Percentiles rank a stretch among this genome's conserved stretches.
phyloP scores from a whole-genome alignment of 2,888 invertebrate species.

The Choristoneura rosaceana region DNA sequence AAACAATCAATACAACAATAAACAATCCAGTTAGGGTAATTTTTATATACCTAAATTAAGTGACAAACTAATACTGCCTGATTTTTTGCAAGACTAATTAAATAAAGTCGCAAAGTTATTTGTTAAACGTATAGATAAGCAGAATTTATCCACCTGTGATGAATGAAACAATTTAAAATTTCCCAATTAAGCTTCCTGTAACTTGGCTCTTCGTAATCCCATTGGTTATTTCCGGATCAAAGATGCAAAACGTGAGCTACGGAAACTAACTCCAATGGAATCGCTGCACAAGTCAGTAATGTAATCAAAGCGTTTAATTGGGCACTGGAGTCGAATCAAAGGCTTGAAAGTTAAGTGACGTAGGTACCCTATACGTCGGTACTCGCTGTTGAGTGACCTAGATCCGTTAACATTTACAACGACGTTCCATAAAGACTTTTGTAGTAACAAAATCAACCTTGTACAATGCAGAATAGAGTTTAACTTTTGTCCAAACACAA shows the following conservation, averaged over 20 bases:
- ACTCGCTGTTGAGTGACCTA: slow-evolving; percentile 26
- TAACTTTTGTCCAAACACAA: background rate
- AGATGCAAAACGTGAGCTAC: background rate
- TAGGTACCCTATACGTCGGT: background rate
- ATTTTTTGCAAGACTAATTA: too few relatives aligned
- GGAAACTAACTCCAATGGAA: slow-evolving; percentile 18
- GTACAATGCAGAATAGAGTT: background rate
- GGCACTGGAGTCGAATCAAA: slow-evolving; percentile 7
- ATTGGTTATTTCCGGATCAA: slow-evolving; percentile 10
- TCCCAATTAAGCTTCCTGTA: background rate
- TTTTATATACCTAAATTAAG: too few relatives aligned
- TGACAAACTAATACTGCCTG: too few relatives aligned
- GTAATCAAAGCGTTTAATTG: slow-evolving; percentile 35
- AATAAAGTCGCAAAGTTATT: too few relatives aligned
- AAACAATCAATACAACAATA: too few relatives aligned
- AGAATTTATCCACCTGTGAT: background rate
- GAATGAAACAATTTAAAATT: background rate
- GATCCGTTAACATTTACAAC: background rate
- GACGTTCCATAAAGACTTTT: background rate
- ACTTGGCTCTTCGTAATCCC: background rate
- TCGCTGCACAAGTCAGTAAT: slow-evolving; percentile 17
- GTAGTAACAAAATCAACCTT: background rate
- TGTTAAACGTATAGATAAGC: background rate
- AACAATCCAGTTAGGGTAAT: too few relatives aligned
- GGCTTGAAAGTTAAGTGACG: slow-evolving; percentile 13